Base-by-base conservation (phyloP, 2,113 vertebrate species). In the Gobius niger region DNA sequence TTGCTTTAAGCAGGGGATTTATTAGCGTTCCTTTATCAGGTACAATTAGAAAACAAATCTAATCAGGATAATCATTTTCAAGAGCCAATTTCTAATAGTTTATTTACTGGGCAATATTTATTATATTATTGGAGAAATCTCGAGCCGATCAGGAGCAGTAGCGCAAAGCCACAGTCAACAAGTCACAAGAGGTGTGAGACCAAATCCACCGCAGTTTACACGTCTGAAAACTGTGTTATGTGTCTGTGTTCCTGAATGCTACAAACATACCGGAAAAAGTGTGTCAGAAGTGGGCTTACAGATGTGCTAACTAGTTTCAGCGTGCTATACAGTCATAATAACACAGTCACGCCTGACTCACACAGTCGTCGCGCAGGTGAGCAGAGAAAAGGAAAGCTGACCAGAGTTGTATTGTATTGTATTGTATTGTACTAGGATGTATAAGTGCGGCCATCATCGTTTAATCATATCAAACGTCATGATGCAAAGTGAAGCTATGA, bases 291-390 rank as follows among this genome's bases (percentile, higher is more conserved):
- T 16, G 6, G 13, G 41, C 7, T 16, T 9, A 15, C 6, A 16
- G 13, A 14, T 40, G 40, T 40, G 54, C 24, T 57, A 57, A 42
- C 61, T 47, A n/a, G 11, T 40, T 67, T 73, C 47, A 67, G 71
- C 71, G 18, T 64, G 77, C 41, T 52, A 47, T 24, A 11, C 19
- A 44, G 8, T 24, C 42, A 70, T 0, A 34, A 34, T 34, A 73
- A 74, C 71, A 68, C 42, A 53, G 42, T 9, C 24, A 51, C 53
- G 16, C n/a, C 15, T 44, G 52, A 47, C 9, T 42, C 46, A 54
- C 67, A 59, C 54, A 72, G 52, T 41, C n/a, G 44, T 72, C 72
- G 74, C 68, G 19, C 67, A 81, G 71, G 68, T 77, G 72, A 73
- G 52, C 67, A 61, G 63, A 59, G 68, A 65, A 34, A 34, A 44